Evolutionary conservation across 2,113 vertebrate genomes (phyloP), one percentile per base, ranked within the genome.

Genomic region (Polypterus bichir): DNA sequence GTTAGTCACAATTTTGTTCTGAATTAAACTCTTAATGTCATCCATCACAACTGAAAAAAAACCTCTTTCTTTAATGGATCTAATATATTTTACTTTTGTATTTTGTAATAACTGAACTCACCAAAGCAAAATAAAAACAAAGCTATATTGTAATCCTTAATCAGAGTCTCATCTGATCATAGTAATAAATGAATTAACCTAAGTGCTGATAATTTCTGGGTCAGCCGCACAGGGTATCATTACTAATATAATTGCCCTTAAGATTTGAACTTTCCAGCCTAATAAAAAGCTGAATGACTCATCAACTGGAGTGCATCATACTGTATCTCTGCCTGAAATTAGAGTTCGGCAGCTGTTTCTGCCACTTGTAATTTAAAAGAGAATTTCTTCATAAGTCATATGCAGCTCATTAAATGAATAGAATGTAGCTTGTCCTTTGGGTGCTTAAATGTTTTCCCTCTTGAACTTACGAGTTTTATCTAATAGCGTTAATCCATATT

Each of bases 201-300:
- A 52, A 58, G 54, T 62, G 73, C 78, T 75, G 67, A 70, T 76
- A 73, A 74, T 76, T 66, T 64, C 51, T 61, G 53, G 70, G 71
- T 75, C 74, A 70, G 68, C 64, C 70, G 62, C 59, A 44, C 49
- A 68, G 64, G 52, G 65, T 66, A 49, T 59, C 59, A 64, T 75
- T 71, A 71, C 71, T 70, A 72, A 79, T 71, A 61, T 76, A 69
- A 65, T 73, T 70, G 67, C 61, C 66, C 48, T 55, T 48, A 48
- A 56, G 67, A 74, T 74, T 70, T 74, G 65, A 76, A 62, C 70
- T 63, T 54, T 53, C 57, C 57, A 68, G 72, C 65, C 66, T 59
- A 69, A 63, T 56, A 67, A 74, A 73, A 75, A 52, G 56, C 59
- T 55, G 65, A 71, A 67, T 74, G 67, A 74, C 62, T 76, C 74